Evolutionary conservation across 2,113 vertebrate genomes (phyloP).

Genomic region (Equus quagga): DNA sequence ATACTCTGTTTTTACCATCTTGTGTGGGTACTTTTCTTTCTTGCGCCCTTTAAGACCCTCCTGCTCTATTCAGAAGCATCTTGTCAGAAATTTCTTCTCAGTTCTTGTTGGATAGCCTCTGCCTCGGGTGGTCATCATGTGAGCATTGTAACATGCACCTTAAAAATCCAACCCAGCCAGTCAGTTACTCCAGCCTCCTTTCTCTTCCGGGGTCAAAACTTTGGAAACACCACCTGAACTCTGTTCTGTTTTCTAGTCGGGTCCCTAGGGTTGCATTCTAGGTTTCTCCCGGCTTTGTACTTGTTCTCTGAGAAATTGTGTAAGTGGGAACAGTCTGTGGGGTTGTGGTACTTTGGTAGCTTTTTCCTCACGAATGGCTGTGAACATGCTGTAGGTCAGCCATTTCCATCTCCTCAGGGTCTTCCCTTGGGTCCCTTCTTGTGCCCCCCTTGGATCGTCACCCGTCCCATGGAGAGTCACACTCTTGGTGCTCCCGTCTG

Average conservation of each 20-base stretch:
- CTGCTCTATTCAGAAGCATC: not conserved
- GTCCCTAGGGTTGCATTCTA: not conserved
- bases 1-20: not conserved
- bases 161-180: no score
- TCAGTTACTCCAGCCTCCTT: not conserved
- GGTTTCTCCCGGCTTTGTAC: not conserved
- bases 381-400: not conserved
- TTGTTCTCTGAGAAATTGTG: not conserved
- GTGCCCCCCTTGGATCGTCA: not conserved
- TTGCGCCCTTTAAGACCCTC: not conserved
- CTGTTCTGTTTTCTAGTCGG: not conserved
- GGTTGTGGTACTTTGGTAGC: not conserved
- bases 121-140: not conserved
- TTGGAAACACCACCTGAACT: not conserved
- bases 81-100: not conserved
- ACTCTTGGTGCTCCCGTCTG: accelerated
- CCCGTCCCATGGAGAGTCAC: accelerated
- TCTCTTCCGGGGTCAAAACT: not conserved
- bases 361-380: not conserved
- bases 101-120: not conserved
- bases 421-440: not conserved
- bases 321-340: not conserved
- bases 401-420: not conserved
- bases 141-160: not conserved
- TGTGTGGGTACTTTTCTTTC: not conserved